These are phyloP conservation scores for Phrynocephalus vlangalii DNA, from an alignment of 2,797 vertebrate species.

Conservation along the genomic window DNA sequence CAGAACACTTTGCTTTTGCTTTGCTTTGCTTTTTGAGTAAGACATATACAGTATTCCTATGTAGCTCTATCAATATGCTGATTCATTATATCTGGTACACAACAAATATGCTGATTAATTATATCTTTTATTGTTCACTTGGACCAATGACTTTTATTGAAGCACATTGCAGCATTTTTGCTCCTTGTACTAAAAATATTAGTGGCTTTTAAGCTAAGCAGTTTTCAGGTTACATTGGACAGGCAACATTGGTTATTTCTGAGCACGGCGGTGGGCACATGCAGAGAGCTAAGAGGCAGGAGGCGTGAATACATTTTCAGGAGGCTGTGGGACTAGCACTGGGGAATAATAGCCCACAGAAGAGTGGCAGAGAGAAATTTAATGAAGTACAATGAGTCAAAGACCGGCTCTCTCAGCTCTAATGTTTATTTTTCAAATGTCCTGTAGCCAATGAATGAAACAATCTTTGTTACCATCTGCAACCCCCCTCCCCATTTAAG, in stretches of 20 bases:
- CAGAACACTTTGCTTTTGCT: too few species aligned
- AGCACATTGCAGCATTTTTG: constrained; percentile 83
- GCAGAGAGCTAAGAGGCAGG: constrained; percentile 75
- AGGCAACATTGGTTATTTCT: constrained; percentile 77
- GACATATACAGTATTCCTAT: too few species aligned
- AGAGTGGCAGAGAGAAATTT: constrained; percentile 43
- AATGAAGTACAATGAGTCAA: constrained; percentile 45
- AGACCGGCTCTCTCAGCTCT: constrained; percentile 32
- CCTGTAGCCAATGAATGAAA: constrained; percentile 69
- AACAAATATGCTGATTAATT: too few species aligned
- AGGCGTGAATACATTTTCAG: constrained; percentile 80
- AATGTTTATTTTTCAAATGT: constrained; percentile 74
- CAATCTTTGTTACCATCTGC: constrained; percentile 72
- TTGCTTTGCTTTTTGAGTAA: too few species aligned
- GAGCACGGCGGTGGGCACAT: constrained; percentile 78
- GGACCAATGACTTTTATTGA: constrained; percentile 81
- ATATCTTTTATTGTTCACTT: background rate
- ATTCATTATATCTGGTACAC: background rate
- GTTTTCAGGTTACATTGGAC: constrained; percentile 83
- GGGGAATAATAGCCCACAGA: constrained; percentile 1
- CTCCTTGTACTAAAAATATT: constrained; percentile 64
- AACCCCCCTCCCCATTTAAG: constrained; percentile 47
- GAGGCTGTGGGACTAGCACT: constrained; percentile 29
- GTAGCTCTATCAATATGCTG: background rate
- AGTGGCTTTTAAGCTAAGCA: constrained; percentile 80